phyloP scores from a whole-genome alignment of 2,888 invertebrate species.

The Eupithecia subumbrata region DNA sequence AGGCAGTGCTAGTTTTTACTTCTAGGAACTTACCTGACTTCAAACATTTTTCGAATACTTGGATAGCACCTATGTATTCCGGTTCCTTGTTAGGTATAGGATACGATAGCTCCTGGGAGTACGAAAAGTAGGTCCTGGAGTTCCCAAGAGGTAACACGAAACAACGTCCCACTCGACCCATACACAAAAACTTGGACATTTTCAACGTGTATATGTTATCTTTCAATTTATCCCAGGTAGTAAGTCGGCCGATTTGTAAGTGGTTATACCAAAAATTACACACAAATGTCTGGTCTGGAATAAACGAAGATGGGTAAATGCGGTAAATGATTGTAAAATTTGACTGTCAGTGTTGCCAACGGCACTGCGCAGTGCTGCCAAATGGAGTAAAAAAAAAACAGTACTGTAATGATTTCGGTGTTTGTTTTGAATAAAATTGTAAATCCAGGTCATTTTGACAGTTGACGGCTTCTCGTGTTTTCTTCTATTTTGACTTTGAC shows the following conservation, averaged over 20 bases:
- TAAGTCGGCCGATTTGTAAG: background rate
- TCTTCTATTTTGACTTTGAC: too few relatives aligned
- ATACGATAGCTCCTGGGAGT: constrained; percentile 91
- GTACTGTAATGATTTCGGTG: too few relatives aligned
- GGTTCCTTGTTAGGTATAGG: constrained; percentile 88
- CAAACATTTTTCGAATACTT: constrained; percentile 89
- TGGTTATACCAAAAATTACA: background rate
- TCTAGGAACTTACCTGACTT: constrained; percentile 88
- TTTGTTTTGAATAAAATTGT: too few relatives aligned
- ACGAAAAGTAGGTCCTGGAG: constrained; percentile 88
- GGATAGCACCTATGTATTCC: constrained; percentile 88
- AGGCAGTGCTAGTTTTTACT: background rate
- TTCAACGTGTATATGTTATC: constrained; percentile 14
- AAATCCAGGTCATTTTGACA: too few relatives aligned
- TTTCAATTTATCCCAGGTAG: background rate
- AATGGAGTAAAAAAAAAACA: too few relatives aligned
- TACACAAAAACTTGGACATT: constrained; percentile 60
- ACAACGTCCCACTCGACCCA: constrained; percentile 66
- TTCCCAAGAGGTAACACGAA: constrained; percentile 62
- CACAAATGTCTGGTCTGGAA: too few relatives aligned
- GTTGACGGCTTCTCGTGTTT: too few relatives aligned
- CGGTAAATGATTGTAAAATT: too few relatives aligned
- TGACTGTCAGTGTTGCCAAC: too few relatives aligned
- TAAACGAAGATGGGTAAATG: too few relatives aligned
- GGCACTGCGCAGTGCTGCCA: too few relatives aligned